Conservation (phyloP, 2,888 invertebrate genomes). For the Drosophila rubida region DNA sequence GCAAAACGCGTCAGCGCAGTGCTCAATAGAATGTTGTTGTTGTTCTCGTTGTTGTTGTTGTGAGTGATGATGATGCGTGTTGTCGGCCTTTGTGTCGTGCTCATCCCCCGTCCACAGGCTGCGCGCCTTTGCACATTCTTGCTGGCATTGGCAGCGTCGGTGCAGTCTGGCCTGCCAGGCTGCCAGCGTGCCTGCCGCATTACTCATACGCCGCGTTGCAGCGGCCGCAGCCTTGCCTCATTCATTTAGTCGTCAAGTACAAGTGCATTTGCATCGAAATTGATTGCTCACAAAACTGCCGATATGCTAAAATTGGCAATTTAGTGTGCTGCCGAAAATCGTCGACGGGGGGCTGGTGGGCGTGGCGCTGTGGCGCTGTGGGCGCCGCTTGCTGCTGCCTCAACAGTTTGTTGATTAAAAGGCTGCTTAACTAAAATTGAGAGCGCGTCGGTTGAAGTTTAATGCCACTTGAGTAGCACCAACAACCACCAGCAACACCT, state of each 20-base stretch:
- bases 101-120: constrained; percentile 1
- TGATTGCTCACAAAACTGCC: constrained; percentile 79
- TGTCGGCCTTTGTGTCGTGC: constrained; percentile 47
- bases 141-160: constrained; percentile 35
- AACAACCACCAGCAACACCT: constrained; percentile 25
- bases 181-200: constrained; percentile 42
- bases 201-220: constrained; percentile 68
- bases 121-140: background rate
- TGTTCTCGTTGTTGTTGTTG: constrained; percentile 30
- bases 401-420: constrained; percentile 79
- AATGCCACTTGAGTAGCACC: constrained; percentile 44
- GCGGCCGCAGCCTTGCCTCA: constrained; percentile 52
- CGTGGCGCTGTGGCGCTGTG: constrained; percentile 7
- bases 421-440: constrained; percentile 68
- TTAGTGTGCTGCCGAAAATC: constrained; percentile 31
- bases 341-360: constrained; percentile 17
- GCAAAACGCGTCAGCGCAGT: constrained; percentile 2
- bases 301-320: constrained; percentile 75
- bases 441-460: constrained; percentile 51
- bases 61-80: constrained; percentile 59
- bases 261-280: constrained; percentile 79
- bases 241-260: constrained; percentile 78
- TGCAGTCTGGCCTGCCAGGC: background rate
- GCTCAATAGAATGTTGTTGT: constrained; percentile 2
- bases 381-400: constrained; percentile 52